Conservation (phyloP, 2,797 vertebrate genomes). For the Chloroceryle amazona region DNA sequence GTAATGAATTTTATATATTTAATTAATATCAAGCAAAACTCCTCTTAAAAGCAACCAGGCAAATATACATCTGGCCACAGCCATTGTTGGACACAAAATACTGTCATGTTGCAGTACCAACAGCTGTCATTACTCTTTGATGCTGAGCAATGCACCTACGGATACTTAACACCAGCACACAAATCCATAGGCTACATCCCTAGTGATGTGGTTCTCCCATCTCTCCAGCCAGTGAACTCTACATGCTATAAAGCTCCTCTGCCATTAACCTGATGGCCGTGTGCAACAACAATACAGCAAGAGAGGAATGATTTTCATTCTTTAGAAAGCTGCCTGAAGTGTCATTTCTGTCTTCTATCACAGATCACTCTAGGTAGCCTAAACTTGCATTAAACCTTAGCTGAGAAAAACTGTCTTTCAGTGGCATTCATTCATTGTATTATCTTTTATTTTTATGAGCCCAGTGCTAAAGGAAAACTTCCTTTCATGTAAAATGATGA, state of each 20-base stretch:
- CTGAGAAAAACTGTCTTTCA: background rate
- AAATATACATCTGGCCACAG: background rate
- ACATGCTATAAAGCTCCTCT: background rate
- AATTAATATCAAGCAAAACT: background rate
- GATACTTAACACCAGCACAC: background rate
- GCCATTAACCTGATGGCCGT: background rate
- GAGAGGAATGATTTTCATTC: background rate
- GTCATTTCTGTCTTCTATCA: conserved; percentile 5
- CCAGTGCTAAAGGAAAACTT: background rate
- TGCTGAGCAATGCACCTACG: background rate
- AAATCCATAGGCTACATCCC: background rate
- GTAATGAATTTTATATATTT: background rate
- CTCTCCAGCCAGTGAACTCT: background rate
- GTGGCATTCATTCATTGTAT: background rate
- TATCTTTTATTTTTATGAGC: conserved; percentile 16
- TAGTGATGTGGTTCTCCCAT: background rate
- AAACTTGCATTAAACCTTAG: background rate
- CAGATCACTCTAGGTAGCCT: background rate
- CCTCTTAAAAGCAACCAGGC: background rate
- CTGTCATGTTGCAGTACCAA: background rate
- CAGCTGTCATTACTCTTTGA: background rate
- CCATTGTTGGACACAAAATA: background rate
- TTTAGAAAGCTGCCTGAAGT: conserved; percentile 2
- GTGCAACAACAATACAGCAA: background rate
- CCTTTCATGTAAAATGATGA: background rate